phyloP scores from a whole-genome alignment of 2,797 vertebrate species.

The Lithobates pipiens region DNA sequence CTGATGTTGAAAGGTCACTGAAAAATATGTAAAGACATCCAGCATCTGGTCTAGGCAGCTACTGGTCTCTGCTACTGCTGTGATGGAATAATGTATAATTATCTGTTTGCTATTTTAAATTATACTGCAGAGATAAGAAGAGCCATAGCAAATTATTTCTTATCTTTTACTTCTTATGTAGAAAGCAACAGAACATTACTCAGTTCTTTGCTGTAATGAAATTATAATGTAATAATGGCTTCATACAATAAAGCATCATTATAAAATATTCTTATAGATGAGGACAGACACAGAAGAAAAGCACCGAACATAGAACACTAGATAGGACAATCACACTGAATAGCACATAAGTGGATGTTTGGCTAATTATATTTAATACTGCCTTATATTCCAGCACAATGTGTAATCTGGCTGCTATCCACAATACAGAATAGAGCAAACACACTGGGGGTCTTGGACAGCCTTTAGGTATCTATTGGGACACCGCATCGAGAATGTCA shows the following conservation, averaged over 20 bases:
- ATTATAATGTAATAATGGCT: not conserved
- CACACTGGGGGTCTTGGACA: no score
- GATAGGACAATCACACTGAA: not conserved
- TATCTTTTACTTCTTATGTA: not conserved
- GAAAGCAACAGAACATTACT: not conserved
- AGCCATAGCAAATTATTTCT: not conserved
- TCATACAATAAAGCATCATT: slow-evolving; percentile 7
- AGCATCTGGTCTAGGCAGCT: not conserved
- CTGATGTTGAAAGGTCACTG: slow-evolving; percentile 43
- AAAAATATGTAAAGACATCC: not conserved
- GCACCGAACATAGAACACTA: not conserved
- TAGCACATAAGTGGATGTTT: not conserved
- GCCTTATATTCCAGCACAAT: not conserved
- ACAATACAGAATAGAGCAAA: not conserved
- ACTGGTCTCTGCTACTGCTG: not conserved
- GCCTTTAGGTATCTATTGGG: no score
- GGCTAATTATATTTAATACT: not conserved
- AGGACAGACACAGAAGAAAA: not conserved
- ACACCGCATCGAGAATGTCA: no score
- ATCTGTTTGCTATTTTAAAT: slow-evolving; percentile 8
- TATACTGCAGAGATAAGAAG: slow-evolving; percentile 1
- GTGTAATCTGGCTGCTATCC: not conserved
- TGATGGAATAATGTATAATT: not conserved
- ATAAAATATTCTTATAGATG: not conserved
- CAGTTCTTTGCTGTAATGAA: not conserved